Conservation (phyloP, 2,888 invertebrate species). For the Phaonia tiefii region DNA sequence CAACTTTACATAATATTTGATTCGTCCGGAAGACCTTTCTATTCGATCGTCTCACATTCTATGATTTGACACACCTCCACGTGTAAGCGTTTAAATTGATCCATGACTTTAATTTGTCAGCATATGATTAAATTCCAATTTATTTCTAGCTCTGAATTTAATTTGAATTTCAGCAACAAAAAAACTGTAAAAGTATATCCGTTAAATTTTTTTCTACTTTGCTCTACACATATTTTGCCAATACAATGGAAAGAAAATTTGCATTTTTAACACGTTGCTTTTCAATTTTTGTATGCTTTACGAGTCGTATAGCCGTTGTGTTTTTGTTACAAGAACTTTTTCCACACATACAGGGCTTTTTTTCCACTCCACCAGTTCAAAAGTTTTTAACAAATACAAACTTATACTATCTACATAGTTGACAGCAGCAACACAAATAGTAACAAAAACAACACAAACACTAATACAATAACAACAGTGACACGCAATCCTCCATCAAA, state of each 20-base stretch:
- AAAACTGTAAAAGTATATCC: background rate
- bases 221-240: background rate
- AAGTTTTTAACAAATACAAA: conserved; percentile 2
- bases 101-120: background rate
- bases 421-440: background rate
- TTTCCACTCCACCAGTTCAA: background rate
- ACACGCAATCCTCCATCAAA: conserved; percentile 55
- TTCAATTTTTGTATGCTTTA: conserved; percentile 45
- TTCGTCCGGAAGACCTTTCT: too few species aligned
- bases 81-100: conserved; percentile 10
- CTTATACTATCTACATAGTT: background rate
- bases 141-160: conserved; percentile 1
- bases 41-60: too few species aligned
- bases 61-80: too few species aligned
- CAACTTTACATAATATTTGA: too few species aligned
- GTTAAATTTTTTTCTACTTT: background rate
- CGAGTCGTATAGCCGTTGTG: conserved; percentile 22
- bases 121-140: conserved; percentile 13
- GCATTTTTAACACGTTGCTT: conserved; percentile 47
- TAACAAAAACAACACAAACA: conserved; percentile 18
- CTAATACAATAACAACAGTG: conserved; percentile 38
- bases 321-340: conserved; percentile 31
- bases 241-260: conserved; percentile 38
- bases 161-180: background rate
- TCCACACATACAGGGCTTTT: background rate